Base-by-base conservation (phyloP, 2,797 vertebrate genomes). In the Phoeniculus purpureus region DNA sequence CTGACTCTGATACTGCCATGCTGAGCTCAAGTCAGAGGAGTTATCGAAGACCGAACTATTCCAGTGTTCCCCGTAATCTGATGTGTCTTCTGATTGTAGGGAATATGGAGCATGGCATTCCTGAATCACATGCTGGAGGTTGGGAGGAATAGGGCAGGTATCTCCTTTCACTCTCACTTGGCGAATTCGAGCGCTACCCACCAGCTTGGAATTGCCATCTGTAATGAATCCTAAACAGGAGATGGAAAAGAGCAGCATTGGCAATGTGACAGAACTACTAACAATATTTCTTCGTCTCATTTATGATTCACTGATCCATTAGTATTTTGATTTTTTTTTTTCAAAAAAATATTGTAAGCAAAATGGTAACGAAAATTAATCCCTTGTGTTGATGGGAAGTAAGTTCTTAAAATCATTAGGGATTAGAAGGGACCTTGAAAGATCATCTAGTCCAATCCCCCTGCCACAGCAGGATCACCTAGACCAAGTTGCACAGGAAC, bases 141-240 rank as follows among this genome's bases (percentile, higher is more conserved):
- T 96, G 22, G 31, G 87, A 74, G 97, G 95, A 54, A 98, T 58
- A 5, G 66, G 94, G 89, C 99, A 99, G 52, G 98, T 98, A 92
- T 97, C 95, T 84, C 97, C 97, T 91, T 88, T 98, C 66, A 99
- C 98, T 94, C 99, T 98, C 85, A 99, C 97, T 97, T 99, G 99
- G 54, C 98, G 98, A 78, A 99, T 97, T 81, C 98, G 98, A 71
- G 98, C 98, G 20, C 98, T 98, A 37, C 99, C 99, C 79, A 99
- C 98, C 87, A 99, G 96, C 96, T 98, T 99, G 83, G 99, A 98
- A 90, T 99, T 99, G 92, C 99, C 99, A 90, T 99, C 98, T 31
- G 99, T 99, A 95, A 99, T 98, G 93, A 99, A 99, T 58, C 99
- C 99, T 99, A 68, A 83, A 81, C 3, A 56, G 68, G 73, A 75